Percentiles rank a stretch among this genome's conserved stretches.
These are phyloP conservation scores for Synchiropus splendidus DNA, from an alignment of 2,113 vertebrate species.

Conservation along the genomic window DNA sequence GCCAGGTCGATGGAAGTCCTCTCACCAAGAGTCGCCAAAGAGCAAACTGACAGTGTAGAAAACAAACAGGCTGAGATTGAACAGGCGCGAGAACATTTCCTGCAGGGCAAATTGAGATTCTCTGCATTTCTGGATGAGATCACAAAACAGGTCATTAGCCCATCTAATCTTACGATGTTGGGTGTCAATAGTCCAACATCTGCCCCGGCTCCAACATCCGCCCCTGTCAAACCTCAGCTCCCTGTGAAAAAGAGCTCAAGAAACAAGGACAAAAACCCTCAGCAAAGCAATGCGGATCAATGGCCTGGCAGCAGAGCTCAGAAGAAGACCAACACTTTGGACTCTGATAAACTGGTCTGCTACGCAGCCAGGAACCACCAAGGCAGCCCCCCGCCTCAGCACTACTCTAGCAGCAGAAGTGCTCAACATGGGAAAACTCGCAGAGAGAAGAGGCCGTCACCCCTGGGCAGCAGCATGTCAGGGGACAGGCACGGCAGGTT, in stretches of 20 bases:
- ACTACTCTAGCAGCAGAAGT: conserved; percentile 2
- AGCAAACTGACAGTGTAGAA: conserved; percentile 15
- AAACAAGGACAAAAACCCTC: conserved; percentile 4
- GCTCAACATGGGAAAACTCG: conserved; percentile 6
- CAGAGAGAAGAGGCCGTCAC: conserved; percentile 24
- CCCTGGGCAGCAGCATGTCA: conserved; percentile 13
- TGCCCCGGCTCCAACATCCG: not conserved
- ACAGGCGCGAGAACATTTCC: conserved; percentile 32
- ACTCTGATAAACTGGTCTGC: conserved; percentile 30
- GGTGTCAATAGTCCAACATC: conserved; percentile 27
- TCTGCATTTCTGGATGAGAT: conserved; percentile 77
- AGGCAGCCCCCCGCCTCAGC: conserved; percentile 28
- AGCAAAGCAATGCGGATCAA: conserved; percentile 24
- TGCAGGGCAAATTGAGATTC: conserved; percentile 69
- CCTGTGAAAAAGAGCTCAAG: conserved; percentile 41
- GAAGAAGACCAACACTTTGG: conserved; percentile 24
- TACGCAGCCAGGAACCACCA: conserved; percentile 21
- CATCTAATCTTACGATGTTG: conserved; percentile 58
- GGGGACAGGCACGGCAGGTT: conserved; percentile 26
- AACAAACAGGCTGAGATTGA: conserved; percentile 25
- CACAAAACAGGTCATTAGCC: conserved; percentile 71
- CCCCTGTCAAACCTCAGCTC: conserved; percentile 44
- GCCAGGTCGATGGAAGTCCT: conserved; percentile 71
- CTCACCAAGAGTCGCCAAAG: conserved; percentile 39
- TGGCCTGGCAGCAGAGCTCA: conserved; percentile 2